phyloP scores from a whole-genome alignment of 1,140 invertebrate genomes.

The Pseudachorutes palmiensis region DNA sequence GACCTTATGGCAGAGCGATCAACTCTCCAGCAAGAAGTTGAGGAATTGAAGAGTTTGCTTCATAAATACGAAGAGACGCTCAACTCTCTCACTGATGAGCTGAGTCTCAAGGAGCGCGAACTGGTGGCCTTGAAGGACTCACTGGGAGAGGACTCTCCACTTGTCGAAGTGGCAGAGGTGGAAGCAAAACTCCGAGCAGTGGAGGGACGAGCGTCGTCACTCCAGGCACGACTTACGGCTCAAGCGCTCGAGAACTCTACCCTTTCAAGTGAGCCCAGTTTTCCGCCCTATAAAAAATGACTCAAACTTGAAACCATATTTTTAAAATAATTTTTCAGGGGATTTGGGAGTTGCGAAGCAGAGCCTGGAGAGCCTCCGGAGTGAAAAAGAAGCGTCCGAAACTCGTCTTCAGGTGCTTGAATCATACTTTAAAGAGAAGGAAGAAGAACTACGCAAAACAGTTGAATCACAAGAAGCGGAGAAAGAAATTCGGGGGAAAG shows the following conservation, averaged over 20 bases:
- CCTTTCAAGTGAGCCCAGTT: constrained; percentile 1
- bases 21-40: constrained; percentile 18
- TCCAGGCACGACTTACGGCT: constrained; percentile 23
- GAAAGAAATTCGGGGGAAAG: constrained; percentile 27
- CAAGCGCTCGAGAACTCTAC: constrained; percentile 29
- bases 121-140: constrained; percentile 28
- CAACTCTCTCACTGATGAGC: constrained; percentile 26
- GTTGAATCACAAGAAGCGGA: constrained; percentile 31
- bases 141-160: constrained; percentile 36
- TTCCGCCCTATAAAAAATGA: not conserved
- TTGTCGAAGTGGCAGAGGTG: constrained; percentile 34
- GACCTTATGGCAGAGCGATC: no score
- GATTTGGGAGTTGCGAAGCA: constrained; percentile 14
- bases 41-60: constrained; percentile 25
- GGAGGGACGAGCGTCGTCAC: constrained; percentile 20
- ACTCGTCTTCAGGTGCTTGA: constrained; percentile 33
- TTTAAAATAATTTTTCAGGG: constrained; percentile 17
- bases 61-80: constrained; percentile 34
- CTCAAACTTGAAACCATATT: not conserved
- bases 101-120: constrained; percentile 34
- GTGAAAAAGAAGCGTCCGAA: constrained; percentile 27
- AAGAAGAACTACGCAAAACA: constrained; percentile 32
- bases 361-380: not conserved
- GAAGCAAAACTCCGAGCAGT: constrained; percentile 18
- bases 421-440: constrained; percentile 36